Evolutionary conservation across 64 coral and sea anemone species (phyloP).

Genomic region (Dendronephthya gigantea): DNA sequence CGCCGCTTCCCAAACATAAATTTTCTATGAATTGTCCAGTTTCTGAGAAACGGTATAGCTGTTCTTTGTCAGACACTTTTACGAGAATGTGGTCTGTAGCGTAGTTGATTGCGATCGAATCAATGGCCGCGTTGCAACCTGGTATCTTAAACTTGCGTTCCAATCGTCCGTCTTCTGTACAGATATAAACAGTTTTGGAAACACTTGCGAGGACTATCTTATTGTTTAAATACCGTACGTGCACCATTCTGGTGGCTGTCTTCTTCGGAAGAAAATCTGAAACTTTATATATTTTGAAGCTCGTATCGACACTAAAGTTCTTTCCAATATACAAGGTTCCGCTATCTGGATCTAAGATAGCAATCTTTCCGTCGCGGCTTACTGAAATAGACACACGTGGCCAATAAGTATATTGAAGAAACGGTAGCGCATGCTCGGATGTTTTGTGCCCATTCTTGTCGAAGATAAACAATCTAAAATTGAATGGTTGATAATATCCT

Average conservation of each 20-base stretch:
- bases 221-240: too few species aligned
- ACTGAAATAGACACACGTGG: background rate
- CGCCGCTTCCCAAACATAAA: background rate
- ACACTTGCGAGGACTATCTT: background rate
- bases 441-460: background rate
- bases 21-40: background rate
- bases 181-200: background rate
- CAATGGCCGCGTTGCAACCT: background rate
- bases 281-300: background rate
- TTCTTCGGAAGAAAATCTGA: too few species aligned
- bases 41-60: background rate
- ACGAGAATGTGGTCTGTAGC: background rate
- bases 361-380: background rate
- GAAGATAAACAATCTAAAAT: background rate
- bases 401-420: background rate
- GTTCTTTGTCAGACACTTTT: background rate
- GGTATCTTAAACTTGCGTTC: background rate
- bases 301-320: background rate
- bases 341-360: background rate
- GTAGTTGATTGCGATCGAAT: background rate
- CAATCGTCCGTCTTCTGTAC: background rate
- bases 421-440: background rate
- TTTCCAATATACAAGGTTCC: background rate
- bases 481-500: background rate
- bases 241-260: too few species aligned